Base-by-base conservation (phyloP, 2,888 invertebrate species). In the Caenorhabditis virilis region DNA sequence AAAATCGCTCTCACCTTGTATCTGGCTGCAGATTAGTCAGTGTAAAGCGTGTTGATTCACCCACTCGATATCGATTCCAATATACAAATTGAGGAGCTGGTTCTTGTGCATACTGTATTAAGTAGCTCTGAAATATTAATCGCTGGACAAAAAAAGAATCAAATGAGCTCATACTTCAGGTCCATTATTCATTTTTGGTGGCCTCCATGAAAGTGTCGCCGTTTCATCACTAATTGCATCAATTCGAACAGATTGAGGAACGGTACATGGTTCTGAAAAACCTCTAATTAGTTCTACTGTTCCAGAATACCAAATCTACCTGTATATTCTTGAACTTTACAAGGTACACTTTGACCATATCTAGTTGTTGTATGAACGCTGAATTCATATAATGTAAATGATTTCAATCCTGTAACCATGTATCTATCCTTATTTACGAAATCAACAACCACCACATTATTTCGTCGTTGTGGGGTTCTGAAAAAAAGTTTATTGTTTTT, bases 361-460 rank as follows among this genome's bases (percentile, higher is more conserved):
- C 74, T 39, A 1, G 82, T 82, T 2, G 80, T 77, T 11, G 78
- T 79, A n/a, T 71, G 69, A 15, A 82, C 69, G 36, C 72, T 71
- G 60, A 82, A 82, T 59, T 82, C 82, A 61, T 82, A 82, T 22
- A 82, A 54, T 20, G 79, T 82, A 66, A 82, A 82, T 15, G 72
- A 69, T 35, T 72, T 76, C 41, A 76, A 39, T 9, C 67, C 70
- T 1, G 66, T 69, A 18, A 81, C 78, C 47, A 78, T 56, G 53
- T 78, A 81, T 51, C 66, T 57, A 43, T 76, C 77, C 46, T 68
- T 72, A 27, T 72, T 78, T 48, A 81, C 76, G 59, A 79, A 81
- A 53, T 81, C 81, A 16, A 81, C 74, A 2, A 81, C 75, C 6
- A 78, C 78, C 25, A 76, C 64, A 39, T 78, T 72, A 46, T 66